Conservation (phyloP, 2,797 vertebrate species). For the Schizopygopsis pylzovi region DNA sequence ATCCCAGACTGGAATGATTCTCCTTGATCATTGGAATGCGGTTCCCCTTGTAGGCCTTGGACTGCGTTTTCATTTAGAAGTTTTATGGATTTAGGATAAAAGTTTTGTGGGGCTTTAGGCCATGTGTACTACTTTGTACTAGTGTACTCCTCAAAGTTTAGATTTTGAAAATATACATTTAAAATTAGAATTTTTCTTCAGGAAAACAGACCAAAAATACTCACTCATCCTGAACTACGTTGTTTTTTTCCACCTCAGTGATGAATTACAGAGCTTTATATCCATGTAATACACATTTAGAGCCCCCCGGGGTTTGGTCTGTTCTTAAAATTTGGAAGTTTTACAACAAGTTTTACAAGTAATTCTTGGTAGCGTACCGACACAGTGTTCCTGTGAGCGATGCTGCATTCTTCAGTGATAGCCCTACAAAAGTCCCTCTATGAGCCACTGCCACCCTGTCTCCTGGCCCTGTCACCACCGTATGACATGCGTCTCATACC, state of each 20-base stretch:
- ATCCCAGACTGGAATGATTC: slow-evolving; percentile 50
- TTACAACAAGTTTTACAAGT: not conserved
- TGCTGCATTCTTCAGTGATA: slow-evolving; percentile 26
- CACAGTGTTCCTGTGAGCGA: slow-evolving; percentile 8
- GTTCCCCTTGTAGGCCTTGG: slow-evolving; percentile 30
- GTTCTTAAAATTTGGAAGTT: slow-evolving; percentile 21
- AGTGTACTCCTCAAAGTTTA: not conserved
- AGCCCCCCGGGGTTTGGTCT: not conserved
- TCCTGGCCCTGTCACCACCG: slow-evolving; percentile 21
- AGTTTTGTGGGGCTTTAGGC: not conserved
- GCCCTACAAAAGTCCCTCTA: slow-evolving; percentile 13
- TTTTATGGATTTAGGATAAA: not conserved
- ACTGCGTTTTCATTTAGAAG: slow-evolving; percentile 17
- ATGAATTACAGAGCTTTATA: slow-evolving; percentile 8
- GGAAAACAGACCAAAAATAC: not conserved
- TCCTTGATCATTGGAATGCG: slow-evolving; percentile 48
- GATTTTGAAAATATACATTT: not conserved
- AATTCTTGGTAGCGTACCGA: slow-evolving; percentile 5
- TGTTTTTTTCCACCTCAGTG: not conserved
- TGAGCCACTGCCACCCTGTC: slow-evolving; percentile 37
- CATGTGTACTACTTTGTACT: not conserved
- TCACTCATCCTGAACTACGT: not conserved
- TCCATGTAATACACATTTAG: slow-evolving; percentile 6
- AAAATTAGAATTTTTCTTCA: not conserved
- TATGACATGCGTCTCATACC: slow-evolving; percentile 17